Base-by-base conservation (phyloP, 2,888 invertebrate genomes). In the Drosophila nr. perissopoda region DNA sequence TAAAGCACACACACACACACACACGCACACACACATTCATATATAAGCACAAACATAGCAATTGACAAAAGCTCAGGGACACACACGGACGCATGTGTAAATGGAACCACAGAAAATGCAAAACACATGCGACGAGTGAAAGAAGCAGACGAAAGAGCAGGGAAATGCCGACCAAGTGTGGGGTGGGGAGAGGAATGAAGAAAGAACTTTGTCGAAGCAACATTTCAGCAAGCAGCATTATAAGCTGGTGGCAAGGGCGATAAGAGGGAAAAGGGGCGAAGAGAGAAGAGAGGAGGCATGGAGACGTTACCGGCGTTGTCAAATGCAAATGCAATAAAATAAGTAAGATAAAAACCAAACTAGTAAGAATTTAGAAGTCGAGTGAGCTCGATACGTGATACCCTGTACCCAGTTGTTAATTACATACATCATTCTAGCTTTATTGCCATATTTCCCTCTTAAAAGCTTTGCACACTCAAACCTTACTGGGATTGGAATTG, bases 271-370 rank as follows among this genome's bases (percentile, higher is more conserved):
- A 16, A 48, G 52, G 36, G 53, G 21, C 27, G 40, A 27, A 16
- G 51, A 13, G 31, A 34, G 40, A 27, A 16, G 56, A 13, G 25
- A 40, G 34, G 56, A 4, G 8, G 54, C 48, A 54, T 61, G 21
- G 58, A 54, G 70, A 69, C 40, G 70, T 73, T 73, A 56, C 66
- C 59, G 46, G 54, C 36, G 54, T 65, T 65, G 51, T 73, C 70
- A 75, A 75, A 82, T 70, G 70, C 74, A 82, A 82, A 82, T 79
- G 70, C 62, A 79, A 68, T 81, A 81, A 79, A 81, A 81, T 78
- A 78, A 69, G 27, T 56, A 81, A 79, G 63, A 78, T 16, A 29
- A 40, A 57, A 27, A 31, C 33, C 33, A 57, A 31, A 21, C n/a
- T 16, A 16, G 11, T 13, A 2, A 13, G 34, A 18, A 36, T 16